phyloP scores from a whole-genome alignment of 2,113 vertebrate genomes.

The Onychostoma macrolepis region DNA sequence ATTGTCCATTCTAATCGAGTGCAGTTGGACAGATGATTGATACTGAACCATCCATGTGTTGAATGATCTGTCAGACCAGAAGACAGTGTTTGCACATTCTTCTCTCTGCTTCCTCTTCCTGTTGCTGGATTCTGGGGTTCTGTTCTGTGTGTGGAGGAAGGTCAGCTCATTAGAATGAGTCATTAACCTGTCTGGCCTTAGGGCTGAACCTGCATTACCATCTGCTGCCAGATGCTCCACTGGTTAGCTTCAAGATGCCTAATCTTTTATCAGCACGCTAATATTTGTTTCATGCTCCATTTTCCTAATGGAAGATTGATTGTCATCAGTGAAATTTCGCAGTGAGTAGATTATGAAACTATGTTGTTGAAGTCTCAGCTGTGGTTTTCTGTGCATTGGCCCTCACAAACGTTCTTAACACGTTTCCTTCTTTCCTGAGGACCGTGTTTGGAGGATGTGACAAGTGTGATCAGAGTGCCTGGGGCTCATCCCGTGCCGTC shows the following conservation, averaged over 20 bases:
- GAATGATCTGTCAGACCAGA: not conserved
- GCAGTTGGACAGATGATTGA: not conserved
- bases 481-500: slow-evolving; percentile 6
- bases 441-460: slow-evolving; percentile 1
- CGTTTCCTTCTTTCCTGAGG: not conserved
- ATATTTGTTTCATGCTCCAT: not conserved
- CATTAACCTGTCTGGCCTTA: slow-evolving; percentile 36
- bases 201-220: slow-evolving; percentile 20
- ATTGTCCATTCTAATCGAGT: not conserved
- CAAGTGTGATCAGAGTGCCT: slow-evolving; percentile 22
- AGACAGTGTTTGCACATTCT: not conserved
- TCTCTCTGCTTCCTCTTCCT: not conserved
- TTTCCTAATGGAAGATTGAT: not conserved
- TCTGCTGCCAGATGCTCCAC: not conserved
- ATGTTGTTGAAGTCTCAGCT: not conserved
- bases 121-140: not conserved
- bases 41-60: slow-evolving; percentile 3
- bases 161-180: slow-evolving; percentile 32
- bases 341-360: not conserved
- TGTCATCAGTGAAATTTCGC: not conserved
- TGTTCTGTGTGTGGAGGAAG: slow-evolving; percentile 1
- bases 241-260: slow-evolving; percentile 5
- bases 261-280: not conserved
- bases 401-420: not conserved
- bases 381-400: not conserved